Conservation (phyloP, 2,888 invertebrate genomes). For the Lepidonotus clava region DNA sequence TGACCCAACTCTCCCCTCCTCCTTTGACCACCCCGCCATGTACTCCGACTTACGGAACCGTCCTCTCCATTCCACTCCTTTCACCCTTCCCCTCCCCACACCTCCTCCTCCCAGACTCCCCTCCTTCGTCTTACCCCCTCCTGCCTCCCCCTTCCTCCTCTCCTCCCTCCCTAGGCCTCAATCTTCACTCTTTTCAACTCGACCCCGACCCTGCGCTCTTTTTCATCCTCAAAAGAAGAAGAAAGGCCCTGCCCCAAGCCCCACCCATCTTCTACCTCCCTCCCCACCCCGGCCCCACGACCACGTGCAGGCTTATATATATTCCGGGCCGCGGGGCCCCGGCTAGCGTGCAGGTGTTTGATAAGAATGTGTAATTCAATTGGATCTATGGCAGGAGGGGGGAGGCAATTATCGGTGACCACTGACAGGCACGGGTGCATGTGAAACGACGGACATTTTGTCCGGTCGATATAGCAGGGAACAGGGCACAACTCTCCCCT, state of each 20-base stretch:
- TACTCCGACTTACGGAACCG: too few relatives aligned
- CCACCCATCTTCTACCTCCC: neutral
- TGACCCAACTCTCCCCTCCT: too few relatives aligned
- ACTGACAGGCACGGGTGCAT: constrained; percentile 8
- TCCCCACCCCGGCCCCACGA: neutral
- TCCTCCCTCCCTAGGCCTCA: neutral
- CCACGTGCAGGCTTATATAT: neutral
- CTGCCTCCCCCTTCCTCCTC: too few relatives aligned
- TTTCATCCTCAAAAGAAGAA: too few relatives aligned
- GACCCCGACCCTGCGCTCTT: too few relatives aligned
- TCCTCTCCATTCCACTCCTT: too few relatives aligned
- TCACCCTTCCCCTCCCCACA: too few relatives aligned
- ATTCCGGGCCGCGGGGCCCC: neutral
- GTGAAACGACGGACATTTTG: neutral
- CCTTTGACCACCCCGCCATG: too few relatives aligned
- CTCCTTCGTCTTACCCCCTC: too few relatives aligned
- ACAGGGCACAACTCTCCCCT: neutral
- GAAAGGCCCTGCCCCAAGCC: too few relatives aligned
- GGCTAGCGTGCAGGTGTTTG: constrained; percentile 29
- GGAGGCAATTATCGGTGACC: constrained; percentile 38
- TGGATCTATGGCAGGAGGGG: neutral
- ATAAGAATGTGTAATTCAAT: constrained; percentile 38
- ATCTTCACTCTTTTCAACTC: neutral
- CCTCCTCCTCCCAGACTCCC: too few relatives aligned
- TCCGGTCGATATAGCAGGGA: constrained; percentile 6